These are phyloP conservation scores for Metopolophium dirhodum DNA, from an alignment of 1,140 invertebrate species.

Conservation along the genomic window DNA sequence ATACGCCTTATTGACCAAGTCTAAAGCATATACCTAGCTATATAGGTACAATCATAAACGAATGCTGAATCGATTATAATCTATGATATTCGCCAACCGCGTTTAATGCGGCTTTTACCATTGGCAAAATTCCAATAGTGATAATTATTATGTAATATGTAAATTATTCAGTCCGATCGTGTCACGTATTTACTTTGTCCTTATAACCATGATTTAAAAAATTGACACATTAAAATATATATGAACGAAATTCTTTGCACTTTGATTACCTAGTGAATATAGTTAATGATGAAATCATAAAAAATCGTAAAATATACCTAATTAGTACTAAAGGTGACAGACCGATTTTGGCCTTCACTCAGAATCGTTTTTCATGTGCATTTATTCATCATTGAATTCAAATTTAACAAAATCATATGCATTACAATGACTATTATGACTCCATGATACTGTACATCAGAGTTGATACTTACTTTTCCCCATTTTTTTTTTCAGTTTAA, in stretches of 20 bases:
- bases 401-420: too few relatives aligned
- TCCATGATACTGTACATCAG: too few relatives aligned
- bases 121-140: not conserved
- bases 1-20: not conserved
- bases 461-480: too few relatives aligned
- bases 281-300: not conserved
- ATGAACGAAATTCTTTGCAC: not conserved
- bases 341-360: too few relatives aligned
- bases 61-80: not conserved
- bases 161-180: not conserved
- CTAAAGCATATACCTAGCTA: not conserved
- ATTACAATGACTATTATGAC: too few relatives aligned
- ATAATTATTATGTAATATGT: not conserved
- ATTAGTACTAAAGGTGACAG: too few relatives aligned
- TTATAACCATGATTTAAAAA: not conserved
- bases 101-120: not conserved
- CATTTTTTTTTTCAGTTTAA: too few relatives aligned
- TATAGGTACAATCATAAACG: not conserved
- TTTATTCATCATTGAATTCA: too few relatives aligned
- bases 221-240: slow-evolving; percentile 7
- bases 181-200: not conserved
- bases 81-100: not conserved
- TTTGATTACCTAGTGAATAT: too few relatives aligned
- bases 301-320: too few relatives aligned
- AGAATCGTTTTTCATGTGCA: too few relatives aligned